Evolutionary conservation across 2,797 vertebrate genomes (phyloP), one percentile per base, ranked within the genome.

Genomic region (Sylvilagus floridanus): DNA sequence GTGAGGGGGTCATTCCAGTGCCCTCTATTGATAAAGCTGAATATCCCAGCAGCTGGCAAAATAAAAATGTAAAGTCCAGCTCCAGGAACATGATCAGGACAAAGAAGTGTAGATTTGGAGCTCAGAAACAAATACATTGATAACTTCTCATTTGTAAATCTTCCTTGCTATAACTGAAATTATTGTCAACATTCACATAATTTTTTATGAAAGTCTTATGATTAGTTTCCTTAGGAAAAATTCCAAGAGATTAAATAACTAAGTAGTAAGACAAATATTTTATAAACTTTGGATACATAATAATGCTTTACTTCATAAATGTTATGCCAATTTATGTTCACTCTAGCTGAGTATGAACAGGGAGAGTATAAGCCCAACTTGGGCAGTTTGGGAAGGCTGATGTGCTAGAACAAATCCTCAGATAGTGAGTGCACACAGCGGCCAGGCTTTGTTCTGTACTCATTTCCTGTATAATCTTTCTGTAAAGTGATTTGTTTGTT

Each of bases 401-500:
- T 66, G 52, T 26, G 1, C 32, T 50, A 42, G 72, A 73, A 94
- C 11, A 37, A 30, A 50, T 73, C 42, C 75, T 93, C 62, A 91
- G 32, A 83, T 4, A 24, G 63, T 21, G 28, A 73, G 30, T 57
- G 66, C 54, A 24, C 28, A 35, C 77, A 54, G 50, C 30, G 42
- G 24, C 7, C n/a, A 30, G 9, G 2, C 72, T n/a, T 26, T 42
- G 2, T 57, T 66, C n/a, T 89, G 37, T 21, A 62, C 60, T 90
- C 52, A 35, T 89, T 73, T 94, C 68, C 60, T 22, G 12, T 21
- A 10, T 8, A 63, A 30, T 35, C 65, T 96, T 95, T 84, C 47
- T 62, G 35, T 62, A 87, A 69, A 73, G 30, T 37, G 28, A 92
- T 68, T 79, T 92, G 21, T 91, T 65, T 84, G 26, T 68, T 84